Conservation (phyloP, 2,888 invertebrate species). For the Tenthredo scrophulariae region DNA sequence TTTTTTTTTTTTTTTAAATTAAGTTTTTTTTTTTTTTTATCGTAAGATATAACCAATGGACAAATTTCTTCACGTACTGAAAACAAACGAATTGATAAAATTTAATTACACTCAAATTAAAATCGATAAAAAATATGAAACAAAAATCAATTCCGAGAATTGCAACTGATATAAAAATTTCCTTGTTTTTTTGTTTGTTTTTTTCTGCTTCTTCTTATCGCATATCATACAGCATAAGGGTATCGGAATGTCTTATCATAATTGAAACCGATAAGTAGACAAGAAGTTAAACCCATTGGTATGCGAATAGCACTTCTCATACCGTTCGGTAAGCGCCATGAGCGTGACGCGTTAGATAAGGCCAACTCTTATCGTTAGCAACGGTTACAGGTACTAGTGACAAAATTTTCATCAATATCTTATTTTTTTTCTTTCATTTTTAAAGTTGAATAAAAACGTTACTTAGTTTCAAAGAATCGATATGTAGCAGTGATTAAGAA, state of each 20-base stretch:
- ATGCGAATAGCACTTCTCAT: constrained; percentile 44
- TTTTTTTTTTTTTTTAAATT: neutral
- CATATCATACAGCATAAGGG: neutral
- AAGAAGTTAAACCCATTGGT: constrained; percentile 36
- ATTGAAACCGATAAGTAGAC: constrained; percentile 36
- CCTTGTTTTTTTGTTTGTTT: neutral
- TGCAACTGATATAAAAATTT: constrained; percentile 12
- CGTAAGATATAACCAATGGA: neutral
- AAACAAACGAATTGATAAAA: neutral
- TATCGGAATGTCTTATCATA: constrained; percentile 38
- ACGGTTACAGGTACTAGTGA: neutral
- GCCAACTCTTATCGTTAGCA: neutral
- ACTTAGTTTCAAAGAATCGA: constrained; percentile 54
- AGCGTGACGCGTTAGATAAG: constrained; percentile 34
- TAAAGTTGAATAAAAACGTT: neutral
- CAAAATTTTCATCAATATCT: neutral
- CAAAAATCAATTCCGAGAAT: constrained; percentile 33
- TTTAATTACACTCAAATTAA: neutral
- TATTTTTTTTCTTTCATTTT: neutral
- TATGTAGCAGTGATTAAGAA: constrained; percentile 46
- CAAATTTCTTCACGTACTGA: neutral
- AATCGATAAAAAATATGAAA: neutral
- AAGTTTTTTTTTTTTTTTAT: neutral
- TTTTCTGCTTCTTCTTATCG: neutral
- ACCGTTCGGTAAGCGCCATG: constrained; percentile 41